A percentile compares a stretch with the other conserved stretches of the same genome.
phyloP scores from a whole-genome alignment of 2,888 invertebrate genomes.

The Drosophila infuscata region DNA sequence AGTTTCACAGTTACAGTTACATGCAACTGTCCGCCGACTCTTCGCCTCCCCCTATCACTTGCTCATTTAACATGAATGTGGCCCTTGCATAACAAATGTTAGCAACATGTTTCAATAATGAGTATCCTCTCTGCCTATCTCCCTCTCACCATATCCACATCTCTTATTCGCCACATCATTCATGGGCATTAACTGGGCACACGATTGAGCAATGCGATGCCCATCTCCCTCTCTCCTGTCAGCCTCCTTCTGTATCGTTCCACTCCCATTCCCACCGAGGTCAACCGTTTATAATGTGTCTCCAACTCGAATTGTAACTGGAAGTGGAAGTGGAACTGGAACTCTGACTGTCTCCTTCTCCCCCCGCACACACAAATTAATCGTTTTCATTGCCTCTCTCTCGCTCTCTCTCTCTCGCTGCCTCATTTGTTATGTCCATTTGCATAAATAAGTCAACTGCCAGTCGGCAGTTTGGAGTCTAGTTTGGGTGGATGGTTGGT shows the following conservation, averaged over 20 bases:
- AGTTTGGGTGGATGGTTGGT: slow-evolving; percentile 10
- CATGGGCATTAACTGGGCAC: slow-evolving; percentile 51
- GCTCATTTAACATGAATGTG: slow-evolving; percentile 66
- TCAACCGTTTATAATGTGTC: slow-evolving; percentile 41
- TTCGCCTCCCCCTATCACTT: neutral
- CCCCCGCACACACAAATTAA: slow-evolving; percentile 62
- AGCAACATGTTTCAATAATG: slow-evolving; percentile 79
- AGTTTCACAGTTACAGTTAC: slow-evolving; percentile 41
- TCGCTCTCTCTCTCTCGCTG: slow-evolving; percentile 19
- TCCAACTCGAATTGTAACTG: slow-evolving; percentile 16
- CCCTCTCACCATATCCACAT: neutral
- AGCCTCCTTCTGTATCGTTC: neutral
- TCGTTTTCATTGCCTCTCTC: slow-evolving; percentile 61
- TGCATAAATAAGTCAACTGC: slow-evolving; percentile 80
- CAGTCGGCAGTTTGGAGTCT: slow-evolving; percentile 58
- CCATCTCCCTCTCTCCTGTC: slow-evolving; percentile 23
- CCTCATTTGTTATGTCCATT: slow-evolving; percentile 80
- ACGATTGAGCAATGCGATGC: slow-evolving; percentile 71
- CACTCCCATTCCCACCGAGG: slow-evolving; percentile 22
- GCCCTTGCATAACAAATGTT: slow-evolving; percentile 77
- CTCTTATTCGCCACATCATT: slow-evolving; percentile 4
- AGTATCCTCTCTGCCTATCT: slow-evolving; percentile 16
- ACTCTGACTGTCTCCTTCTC: slow-evolving; percentile 3
- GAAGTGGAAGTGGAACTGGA: slow-evolving; percentile 6
- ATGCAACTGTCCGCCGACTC: slow-evolving; percentile 1